phyloP scores from a whole-genome alignment of 2,797 vertebrate species.

The Channallabes apus region DNA sequence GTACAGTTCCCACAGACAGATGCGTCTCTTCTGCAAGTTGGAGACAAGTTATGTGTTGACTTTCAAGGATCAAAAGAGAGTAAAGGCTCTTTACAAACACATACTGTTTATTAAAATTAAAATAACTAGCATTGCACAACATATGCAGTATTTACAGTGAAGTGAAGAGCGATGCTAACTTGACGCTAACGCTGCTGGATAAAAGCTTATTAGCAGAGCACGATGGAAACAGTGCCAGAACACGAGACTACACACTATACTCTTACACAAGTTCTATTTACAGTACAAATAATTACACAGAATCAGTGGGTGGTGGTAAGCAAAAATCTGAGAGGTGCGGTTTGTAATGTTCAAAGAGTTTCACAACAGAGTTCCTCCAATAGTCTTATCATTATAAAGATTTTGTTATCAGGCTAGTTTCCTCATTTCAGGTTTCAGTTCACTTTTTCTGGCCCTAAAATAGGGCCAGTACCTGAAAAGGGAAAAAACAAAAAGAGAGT shows the following conservation, averaged over 20 bases:
- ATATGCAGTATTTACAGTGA: background rate
- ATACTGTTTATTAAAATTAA: background rate
- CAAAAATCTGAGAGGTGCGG: background rate
- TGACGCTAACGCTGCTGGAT: background rate
- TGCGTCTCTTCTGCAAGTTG: too few species aligned
- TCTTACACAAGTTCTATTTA: background rate
- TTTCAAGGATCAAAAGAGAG: background rate
- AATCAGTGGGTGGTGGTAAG: too few species aligned
- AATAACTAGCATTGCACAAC: background rate
- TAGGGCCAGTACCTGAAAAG: background rate
- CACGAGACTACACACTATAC: background rate
- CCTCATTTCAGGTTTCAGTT: background rate
- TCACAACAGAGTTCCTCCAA: background rate
- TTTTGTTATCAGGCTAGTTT: background rate
- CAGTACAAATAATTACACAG: background rate
- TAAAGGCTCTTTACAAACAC: background rate
- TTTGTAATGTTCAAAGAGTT: background rate
- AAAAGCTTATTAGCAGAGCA: background rate
- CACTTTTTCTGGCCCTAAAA: conserved; percentile 7
- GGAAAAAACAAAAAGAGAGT: background rate
- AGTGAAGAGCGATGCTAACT: background rate
- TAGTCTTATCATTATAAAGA: background rate
- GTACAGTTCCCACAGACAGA: too few species aligned
- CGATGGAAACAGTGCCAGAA: background rate
- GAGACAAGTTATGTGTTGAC: too few species aligned